Evolutionary conservation across 2,797 vertebrate genomes (phyloP), one percentile per base, ranked within the genome.

Genomic region (Pseudochaenichthys georgianus): DNA sequence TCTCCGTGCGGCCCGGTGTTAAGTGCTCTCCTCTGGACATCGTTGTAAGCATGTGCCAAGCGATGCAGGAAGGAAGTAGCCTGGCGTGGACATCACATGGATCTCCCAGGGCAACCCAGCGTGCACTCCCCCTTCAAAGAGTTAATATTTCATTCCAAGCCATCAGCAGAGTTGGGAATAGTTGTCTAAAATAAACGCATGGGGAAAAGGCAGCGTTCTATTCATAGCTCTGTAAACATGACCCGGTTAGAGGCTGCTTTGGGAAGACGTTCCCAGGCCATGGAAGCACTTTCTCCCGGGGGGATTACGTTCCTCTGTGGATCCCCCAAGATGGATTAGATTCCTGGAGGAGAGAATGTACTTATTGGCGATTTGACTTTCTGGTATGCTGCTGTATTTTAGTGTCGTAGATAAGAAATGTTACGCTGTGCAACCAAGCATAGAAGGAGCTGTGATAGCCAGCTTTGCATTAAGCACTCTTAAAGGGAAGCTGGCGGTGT

Each of bases 141-240:
- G 90, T 94, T 82, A 85, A 93, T 93, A 89, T 92, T 94, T 91
- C 21, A 93, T 91, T 75, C 78, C 64, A 69, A 85, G 75, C 88
- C 85, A 86, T 89, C 83, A 87, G 80, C 52, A 47, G 68, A 86
- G 73, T 75, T 79, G 88, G 88, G 89, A 93, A 87, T 88, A 78
- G 69, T 78, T 78, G 69, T 86, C 78, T 84, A 70, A 89, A 92
- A 92, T 90, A 92, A 90, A 90, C 90, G 81, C 85, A 41, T 69
- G 82, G 83, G 34, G 84, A 86, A 90, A 84, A 78, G 60, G 53
- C 54, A 41, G 52, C 64, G 48, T 64, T 71, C 88, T 93, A 93
- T 94, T 92, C 92, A 88, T 91, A 90, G 90, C 90, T 83, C 72
- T 54, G 50, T 85, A 91, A 91, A 90, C 89, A 87, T 86, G 90